A percentile compares a stretch with the other conserved stretches of the same genome.
phyloP scores from a whole-genome alignment of 2,797 vertebrate genomes.

The Peromyscus eremicus region DNA sequence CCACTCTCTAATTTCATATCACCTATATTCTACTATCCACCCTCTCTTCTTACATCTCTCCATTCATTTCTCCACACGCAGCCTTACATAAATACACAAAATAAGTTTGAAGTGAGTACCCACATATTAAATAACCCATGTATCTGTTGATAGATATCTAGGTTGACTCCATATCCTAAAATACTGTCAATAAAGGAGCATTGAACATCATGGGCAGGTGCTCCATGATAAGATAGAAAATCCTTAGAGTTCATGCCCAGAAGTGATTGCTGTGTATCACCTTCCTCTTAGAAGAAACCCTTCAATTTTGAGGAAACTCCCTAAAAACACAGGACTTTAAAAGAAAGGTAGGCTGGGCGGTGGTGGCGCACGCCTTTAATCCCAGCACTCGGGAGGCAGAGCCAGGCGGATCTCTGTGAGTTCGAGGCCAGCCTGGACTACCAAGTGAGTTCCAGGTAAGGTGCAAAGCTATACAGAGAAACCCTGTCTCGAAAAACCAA shows the following conservation, averaged over 20 bases:
- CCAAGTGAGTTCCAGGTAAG: too few species aligned
- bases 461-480: too few species aligned
- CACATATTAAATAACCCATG: neutral
- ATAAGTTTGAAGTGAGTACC: neutral
- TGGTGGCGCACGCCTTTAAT: too few species aligned
- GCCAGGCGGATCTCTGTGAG: too few species aligned
- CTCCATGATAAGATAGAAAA: neutral
- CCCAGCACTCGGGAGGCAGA: too few species aligned
- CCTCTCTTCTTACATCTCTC: neutral
- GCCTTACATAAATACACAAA: conserved; percentile 66
- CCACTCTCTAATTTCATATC: neutral
- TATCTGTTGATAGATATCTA: neutral
- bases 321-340: neutral
- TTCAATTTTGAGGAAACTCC: neutral
- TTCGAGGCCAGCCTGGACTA: too few species aligned
- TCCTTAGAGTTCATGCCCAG: neutral
- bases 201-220: neutral
- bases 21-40: neutral
- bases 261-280: neutral
- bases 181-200: neutral
- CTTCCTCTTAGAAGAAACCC: neutral
- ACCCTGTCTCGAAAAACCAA: too few species aligned
- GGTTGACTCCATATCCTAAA: neutral
- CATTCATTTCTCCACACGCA: neutral
- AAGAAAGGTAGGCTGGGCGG: too few species aligned